Conservation (phyloP, 2,113 vertebrate genomes). For the Rhea americana region DNA sequence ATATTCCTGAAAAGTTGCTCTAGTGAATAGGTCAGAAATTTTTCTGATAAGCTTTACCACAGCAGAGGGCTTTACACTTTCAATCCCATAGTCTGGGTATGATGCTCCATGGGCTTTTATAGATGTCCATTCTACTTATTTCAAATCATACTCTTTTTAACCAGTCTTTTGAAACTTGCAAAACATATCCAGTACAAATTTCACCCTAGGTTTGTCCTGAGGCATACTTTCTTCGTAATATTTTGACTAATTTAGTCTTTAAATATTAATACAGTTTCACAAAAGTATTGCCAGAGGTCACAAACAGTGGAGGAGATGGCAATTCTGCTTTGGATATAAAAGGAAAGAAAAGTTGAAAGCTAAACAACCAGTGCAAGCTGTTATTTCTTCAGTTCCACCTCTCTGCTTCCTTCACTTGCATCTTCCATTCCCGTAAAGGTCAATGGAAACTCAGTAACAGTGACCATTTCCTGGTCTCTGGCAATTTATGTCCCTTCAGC, state of each 20-base stretch:
- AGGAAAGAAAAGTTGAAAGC: background rate
- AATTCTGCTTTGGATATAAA: background rate
- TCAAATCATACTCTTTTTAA: background rate
- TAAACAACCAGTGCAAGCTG: background rate
- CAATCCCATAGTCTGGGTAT: background rate
- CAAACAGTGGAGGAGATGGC: background rate
- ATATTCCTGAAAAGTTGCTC: background rate
- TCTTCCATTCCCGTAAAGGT: background rate
- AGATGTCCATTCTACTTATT: background rate
- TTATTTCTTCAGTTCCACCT: background rate
- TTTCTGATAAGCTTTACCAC: background rate
- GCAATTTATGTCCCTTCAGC: background rate
- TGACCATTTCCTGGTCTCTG: background rate
- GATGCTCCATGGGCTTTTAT: background rate
- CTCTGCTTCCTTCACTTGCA: background rate
- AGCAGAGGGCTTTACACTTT: background rate
- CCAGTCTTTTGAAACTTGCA: background rate
- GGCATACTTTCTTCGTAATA: background rate
- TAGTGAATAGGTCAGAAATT: accelerated
- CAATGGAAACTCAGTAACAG: background rate
- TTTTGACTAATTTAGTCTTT: background rate
- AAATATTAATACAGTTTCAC: background rate
- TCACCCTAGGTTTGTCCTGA: background rate
- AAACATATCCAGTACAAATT: background rate
- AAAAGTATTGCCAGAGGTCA: background rate